Base-by-base conservation (phyloP, 2,113 vertebrate species). In the Calyptommatus sinebrachiatus region DNA sequence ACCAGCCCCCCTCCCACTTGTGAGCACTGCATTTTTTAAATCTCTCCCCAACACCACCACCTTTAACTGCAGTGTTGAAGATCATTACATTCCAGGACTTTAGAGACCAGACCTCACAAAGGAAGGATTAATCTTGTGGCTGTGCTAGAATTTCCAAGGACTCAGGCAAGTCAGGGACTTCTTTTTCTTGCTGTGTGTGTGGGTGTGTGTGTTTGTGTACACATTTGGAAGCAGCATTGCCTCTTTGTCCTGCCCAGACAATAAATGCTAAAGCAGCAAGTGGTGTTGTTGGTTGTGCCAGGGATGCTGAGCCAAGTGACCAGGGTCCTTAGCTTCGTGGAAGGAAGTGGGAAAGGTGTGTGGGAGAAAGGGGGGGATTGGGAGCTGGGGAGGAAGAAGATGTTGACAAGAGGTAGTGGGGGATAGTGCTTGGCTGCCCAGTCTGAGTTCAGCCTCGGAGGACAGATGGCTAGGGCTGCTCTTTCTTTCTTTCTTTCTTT, bases 51-150 rank as follows among this genome's bases (percentile, higher is more conserved):
- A 8, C 18, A 26, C 22, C 29, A 35, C 46, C 53, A 24, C 62
- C 82, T 90, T 91, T 85, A 87, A 86, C 91, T 93, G 94, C 93
- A 91, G 94, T 92, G 93, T 91, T 94, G 88, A 91, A 93, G 93
- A 94, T 94, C 95, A 91, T 95, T 94, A 91, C 89, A 88, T 90
- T 89, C 94, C 93, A 94, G 93, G 93, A 93, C 94, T 96, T 91
- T 94, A 94, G 95, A 88, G 80, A 90, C 91, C 87, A 94, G 92
- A 85, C 89, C 89, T 93, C 93, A 95, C 95, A 96, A 94, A 96
- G 95, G 93, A 94, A 92, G 97, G 97, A 97, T 97, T 97, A 96
- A 92, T 88, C 93, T 92, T 91, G 94, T 93, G 95, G 94, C 94
- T 89, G 88, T 90, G 93, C 93, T 94, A 89, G 90, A 91, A 93